phyloP scores from a whole-genome alignment of 2,888 invertebrate genomes.

The Meiosimyza platycephala region DNA sequence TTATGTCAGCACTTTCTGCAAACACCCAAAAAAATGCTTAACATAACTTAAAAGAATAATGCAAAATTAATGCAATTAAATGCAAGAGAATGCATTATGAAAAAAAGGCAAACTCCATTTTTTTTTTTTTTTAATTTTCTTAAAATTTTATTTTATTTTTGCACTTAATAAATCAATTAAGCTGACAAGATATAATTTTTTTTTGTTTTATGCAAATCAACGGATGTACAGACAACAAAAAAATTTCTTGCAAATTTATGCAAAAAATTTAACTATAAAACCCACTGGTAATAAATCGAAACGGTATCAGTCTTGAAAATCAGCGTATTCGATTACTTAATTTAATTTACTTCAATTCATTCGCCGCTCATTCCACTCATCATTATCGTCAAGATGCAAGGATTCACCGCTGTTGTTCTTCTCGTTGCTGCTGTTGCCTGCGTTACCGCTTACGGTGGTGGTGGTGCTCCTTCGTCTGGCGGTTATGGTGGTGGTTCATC shows the following conservation, averaged over 20 bases:
- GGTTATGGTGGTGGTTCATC: neutral
- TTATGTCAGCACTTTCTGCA: too few species aligned
- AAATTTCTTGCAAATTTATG: neutral
- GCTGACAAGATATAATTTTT: too few species aligned
- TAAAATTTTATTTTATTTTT: too few species aligned
- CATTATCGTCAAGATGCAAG: constrained; percentile 4
- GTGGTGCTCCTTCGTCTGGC: constrained; percentile 15
- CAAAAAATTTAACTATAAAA: neutral
- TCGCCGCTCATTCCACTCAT: neutral
- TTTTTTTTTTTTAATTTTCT: too few species aligned
- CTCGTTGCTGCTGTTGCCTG: constrained; percentile 9
- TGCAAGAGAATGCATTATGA: too few species aligned
- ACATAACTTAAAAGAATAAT: too few species aligned
- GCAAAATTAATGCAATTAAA: too few species aligned
- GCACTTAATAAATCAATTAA: too few species aligned
- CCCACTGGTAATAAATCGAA: neutral
- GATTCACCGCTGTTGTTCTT: constrained; percentile 14
- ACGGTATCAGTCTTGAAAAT: constrained; percentile 8
- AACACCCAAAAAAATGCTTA: too few species aligned
- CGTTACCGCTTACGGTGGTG: constrained; percentile 8
- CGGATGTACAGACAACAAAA: neutral
- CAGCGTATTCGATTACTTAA: too few species aligned
- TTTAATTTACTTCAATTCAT: constrained; percentile 7
- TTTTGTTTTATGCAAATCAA: neutral
- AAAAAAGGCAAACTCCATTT: too few species aligned